Percentiles rank a stretch among this genome's conserved stretches.
Evolutionary conservation across 2,113 vertebrate genomes (phyloP).

Genomic region (Pachycephala philippinensis): DNA sequence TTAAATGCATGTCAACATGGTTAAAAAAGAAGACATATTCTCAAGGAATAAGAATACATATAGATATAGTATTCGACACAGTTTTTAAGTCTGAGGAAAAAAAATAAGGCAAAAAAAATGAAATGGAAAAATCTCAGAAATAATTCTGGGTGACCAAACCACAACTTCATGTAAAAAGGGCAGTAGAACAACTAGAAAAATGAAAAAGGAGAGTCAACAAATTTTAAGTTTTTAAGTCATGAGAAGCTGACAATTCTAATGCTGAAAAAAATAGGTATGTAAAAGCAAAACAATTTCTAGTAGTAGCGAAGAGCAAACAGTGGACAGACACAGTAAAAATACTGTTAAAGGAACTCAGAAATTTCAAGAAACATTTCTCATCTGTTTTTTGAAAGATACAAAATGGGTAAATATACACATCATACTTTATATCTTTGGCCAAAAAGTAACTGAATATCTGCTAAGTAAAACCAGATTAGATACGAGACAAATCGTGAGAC

Average conservation of each 20-base stretch:
- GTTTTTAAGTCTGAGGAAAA: background rate
- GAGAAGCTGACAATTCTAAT: background rate
- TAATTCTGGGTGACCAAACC: background rate
- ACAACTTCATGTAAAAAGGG: background rate
- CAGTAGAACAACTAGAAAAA: background rate
- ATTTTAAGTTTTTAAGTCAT: background rate
- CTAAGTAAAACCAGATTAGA: background rate
- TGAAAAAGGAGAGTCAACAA: background rate
- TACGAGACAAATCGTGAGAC: background rate
- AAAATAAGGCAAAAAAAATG: background rate
- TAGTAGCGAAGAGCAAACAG: background rate
- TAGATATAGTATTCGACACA: accelerated
- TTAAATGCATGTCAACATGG: background rate
- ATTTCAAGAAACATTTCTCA: background rate
- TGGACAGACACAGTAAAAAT: background rate
- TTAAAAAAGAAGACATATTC: background rate
- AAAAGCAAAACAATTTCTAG: background rate
- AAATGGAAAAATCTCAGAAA: background rate
- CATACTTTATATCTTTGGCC: background rate
- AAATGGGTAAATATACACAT: background rate
- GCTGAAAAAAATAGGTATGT: background rate
- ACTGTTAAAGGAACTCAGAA: background rate
- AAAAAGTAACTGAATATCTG: background rate
- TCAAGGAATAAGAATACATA: background rate
- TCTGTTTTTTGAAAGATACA: background rate